Conservation (phyloP, 2,113 vertebrate species). For the Microtus montanus region DNA sequence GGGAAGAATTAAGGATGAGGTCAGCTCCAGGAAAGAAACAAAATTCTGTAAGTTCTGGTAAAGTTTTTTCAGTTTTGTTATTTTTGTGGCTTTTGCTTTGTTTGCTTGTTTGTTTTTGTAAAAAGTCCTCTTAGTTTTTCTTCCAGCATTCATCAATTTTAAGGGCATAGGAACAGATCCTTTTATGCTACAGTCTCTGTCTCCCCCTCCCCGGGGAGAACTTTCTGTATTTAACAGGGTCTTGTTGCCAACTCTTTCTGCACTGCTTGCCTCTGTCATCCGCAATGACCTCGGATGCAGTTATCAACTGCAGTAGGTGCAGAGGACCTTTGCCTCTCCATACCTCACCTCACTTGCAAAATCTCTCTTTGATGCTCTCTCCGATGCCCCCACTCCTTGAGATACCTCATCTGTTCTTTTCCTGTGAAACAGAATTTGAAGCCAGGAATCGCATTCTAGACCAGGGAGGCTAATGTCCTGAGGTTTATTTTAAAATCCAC, state of each 20-base stretch:
- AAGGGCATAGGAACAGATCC: too few species aligned
- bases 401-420: accelerated
- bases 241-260: neutral
- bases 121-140: neutral
- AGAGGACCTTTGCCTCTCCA: neutral
- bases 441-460: neutral
- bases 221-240: neutral
- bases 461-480: neutral
- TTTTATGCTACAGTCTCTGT: neutral
- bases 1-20: neutral
- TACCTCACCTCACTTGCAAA: neutral
- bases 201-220: neutral
- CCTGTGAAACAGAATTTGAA: neutral
- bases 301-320: accelerated
- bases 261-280: neutral
- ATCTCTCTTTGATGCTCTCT: neutral
- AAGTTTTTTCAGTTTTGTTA: neutral
- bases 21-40: neutral
- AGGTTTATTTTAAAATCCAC: neutral
- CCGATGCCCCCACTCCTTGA: too few species aligned
- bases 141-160: too few species aligned
- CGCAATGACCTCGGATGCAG: neutral
- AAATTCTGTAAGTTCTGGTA: too few species aligned
- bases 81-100: neutral
- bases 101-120: too few species aligned